Conservation (phyloP, 2,888 invertebrate species). For the Aporophyla lueneburgensis region DNA sequence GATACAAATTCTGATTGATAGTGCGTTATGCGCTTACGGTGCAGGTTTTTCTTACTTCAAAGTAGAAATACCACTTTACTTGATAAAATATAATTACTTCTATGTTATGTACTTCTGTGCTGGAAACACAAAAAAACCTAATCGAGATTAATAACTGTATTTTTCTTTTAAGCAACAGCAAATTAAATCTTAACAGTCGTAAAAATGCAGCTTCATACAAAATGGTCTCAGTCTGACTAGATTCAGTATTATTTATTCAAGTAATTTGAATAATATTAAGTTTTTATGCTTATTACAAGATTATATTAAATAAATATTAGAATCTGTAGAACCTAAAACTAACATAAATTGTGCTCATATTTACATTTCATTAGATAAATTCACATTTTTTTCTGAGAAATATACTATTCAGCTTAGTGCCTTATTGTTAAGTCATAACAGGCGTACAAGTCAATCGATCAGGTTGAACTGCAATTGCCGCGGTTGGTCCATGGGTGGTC, state of each 20-base stretch:
- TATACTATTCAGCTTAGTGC: background rate
- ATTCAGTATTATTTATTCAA: conserved; percentile 14
- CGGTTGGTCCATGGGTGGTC: no score
- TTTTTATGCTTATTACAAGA: conserved; percentile 18
- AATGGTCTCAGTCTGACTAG: conserved; percentile 2
- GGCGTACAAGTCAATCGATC: no score
- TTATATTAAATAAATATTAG: conserved; percentile 4
- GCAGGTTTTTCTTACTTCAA: background rate
- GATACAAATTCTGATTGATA: no score
- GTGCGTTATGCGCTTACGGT: no score
- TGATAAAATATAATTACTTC: background rate
- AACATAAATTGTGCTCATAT: background rate
- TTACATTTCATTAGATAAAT: conserved; percentile 10
- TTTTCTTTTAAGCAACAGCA: background rate
- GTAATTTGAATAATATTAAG: conserved; percentile 33
- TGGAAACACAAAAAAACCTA: no score
- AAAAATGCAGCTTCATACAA: background rate
- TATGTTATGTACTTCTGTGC: no score
- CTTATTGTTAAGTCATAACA: no score
- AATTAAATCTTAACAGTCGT: background rate
- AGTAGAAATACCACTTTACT: background rate
- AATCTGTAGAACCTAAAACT: background rate
- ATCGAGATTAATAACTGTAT: background rate
- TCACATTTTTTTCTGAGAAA: background rate
- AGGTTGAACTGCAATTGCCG: no score